Conservation (phyloP, 2,113 vertebrate species). For the Melanerpes aurifrons region DNA sequence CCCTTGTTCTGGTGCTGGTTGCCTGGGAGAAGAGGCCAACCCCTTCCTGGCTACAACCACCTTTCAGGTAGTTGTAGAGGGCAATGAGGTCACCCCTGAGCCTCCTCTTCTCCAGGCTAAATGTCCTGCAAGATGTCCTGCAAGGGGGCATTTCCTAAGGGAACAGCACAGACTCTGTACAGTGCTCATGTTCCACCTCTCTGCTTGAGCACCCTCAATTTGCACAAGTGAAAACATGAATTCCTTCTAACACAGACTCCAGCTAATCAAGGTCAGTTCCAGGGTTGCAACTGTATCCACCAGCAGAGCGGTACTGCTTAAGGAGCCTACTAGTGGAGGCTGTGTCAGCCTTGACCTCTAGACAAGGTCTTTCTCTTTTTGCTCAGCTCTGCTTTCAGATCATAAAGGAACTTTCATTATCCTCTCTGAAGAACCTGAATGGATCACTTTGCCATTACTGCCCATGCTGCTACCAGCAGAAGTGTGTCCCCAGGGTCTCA, state of each 20-base stretch:
- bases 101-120: too few relatives aligned
- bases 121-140: not conserved
- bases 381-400: not conserved
- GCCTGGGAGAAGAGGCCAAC: too few relatives aligned
- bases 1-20: too few relatives aligned
- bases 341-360: not conserved
- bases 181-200: not conserved
- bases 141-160: not conserved
- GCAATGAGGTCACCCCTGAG: too few relatives aligned
- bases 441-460: not conserved
- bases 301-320: not conserved
- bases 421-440: not conserved
- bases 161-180: not conserved
- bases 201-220: not conserved
- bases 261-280: not conserved
- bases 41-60: too few relatives aligned
- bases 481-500: not conserved
- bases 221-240: not conserved
- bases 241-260: not conserved
- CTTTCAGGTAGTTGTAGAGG: too few relatives aligned
- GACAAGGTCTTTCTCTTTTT: not conserved
- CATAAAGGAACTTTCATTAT: not conserved
- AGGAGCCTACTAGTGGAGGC: not conserved
- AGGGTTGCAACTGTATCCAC: not conserved
- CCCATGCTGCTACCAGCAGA: not conserved